Percentiles rank a stretch among this genome's conserved stretches.
Evolutionary conservation across 1,140 invertebrate species (phyloP).

Genomic region (Papilio polyxenes): DNA sequence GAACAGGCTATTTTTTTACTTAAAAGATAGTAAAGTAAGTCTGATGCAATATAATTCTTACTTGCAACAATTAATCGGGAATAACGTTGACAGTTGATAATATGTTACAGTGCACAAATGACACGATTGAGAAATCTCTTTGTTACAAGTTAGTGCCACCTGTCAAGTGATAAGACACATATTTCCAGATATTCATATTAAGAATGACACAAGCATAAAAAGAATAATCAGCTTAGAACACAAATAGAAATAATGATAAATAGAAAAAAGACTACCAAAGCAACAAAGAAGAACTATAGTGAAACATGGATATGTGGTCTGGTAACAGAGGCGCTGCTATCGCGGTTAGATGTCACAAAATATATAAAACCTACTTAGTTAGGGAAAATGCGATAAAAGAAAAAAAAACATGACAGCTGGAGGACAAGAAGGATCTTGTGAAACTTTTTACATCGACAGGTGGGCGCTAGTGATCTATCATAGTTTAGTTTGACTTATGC

Average conservation of each 20-base stretch:
- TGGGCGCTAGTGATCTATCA: no score
- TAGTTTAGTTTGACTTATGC: no score
- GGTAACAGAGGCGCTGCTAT: no score
- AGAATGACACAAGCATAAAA: not conserved
- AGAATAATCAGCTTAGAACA: not conserved
- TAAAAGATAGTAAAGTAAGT: not conserved
- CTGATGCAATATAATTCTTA: not conserved
- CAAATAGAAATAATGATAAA: not conserved
- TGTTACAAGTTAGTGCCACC: conserved; percentile 11
- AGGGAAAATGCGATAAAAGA: no score
- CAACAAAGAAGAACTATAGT: not conserved
- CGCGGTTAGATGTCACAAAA: no score
- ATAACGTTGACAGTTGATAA: not conserved
- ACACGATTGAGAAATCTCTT: not conserved
- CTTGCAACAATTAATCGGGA: not conserved
- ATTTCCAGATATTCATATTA: not conserved
- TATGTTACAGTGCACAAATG: not conserved
- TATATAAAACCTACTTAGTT: no score
- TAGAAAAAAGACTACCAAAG: not conserved
- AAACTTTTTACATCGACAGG: no score
- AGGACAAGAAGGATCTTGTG: no score
- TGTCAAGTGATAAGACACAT: conserved; percentile 9
- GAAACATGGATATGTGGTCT: no score
- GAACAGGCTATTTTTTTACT: not conserved
- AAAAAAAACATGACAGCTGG: no score